phyloP scores from a whole-genome alignment of 2,113 vertebrate genomes.

The Pomatorhinus ruficollis region DNA sequence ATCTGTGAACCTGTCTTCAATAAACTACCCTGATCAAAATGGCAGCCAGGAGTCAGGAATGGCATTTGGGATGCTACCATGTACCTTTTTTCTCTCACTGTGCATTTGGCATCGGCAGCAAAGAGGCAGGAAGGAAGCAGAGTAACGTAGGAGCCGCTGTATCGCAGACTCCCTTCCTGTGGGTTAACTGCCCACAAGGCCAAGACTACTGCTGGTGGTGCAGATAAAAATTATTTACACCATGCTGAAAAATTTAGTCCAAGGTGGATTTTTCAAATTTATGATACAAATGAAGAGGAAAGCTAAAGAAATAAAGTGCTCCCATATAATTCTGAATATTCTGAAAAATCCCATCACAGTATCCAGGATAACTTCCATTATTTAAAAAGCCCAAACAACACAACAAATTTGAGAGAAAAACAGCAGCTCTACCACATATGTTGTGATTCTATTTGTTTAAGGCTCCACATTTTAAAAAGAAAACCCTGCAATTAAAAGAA shows the following conservation, averaged over 20 bases:
- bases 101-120: background rate
- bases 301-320: background rate
- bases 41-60: background rate
- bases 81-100: background rate
- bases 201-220: background rate
- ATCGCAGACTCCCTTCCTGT: background rate
- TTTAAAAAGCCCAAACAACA: background rate
- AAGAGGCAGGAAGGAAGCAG: slow-evolving; percentile 28
- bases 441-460: background rate
- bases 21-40: background rate
- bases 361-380: background rate
- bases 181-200: background rate
- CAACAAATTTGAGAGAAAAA: background rate
- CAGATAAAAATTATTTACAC: background rate
- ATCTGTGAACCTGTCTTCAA: background rate
- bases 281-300: background rate
- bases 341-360: background rate
- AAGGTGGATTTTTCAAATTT: background rate
- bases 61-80: background rate
- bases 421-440: background rate
- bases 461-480: background rate
- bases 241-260: background rate
- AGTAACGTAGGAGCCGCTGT: background rate
- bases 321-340: background rate
- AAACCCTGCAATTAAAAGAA: background rate